Base-by-base conservation (phyloP, 2,888 invertebrate species). In the Cheiracanthium punctorium region DNA sequence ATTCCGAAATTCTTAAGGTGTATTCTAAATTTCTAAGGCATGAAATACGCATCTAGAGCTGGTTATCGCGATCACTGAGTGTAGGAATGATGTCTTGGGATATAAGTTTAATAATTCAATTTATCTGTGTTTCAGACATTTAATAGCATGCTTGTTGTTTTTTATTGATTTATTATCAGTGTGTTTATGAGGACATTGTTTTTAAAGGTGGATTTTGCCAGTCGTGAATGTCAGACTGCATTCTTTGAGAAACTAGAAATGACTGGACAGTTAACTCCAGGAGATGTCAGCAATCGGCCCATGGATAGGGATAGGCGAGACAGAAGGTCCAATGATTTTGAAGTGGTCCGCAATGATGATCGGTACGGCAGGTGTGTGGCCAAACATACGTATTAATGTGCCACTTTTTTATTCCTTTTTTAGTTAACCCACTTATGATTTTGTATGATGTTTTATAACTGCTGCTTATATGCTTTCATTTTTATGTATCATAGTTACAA, bases 201-300 rank as follows among this genome's bases (percentile, higher is more conserved):
- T n/a, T 48, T 90, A 0, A 95, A 96, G 92, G 96, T 98, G 90
- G 98, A 98, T 93, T 98, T 97, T 94, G 98, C 98, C n/a, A 97
- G 97, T 89, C 94, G 97, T 84, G 98, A 98, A 93, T 98, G 98
- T 91, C 95, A 98, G 93, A 97, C 96, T 91, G 95, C 96, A 79
- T 98, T 98, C 93, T 96, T 96, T 91, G 97, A 98, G 91, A 95
- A 96, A 91, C 93, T 97, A 90, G 97, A 97, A 91, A 96, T 96
- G 91, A 90, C 91, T 1, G 92, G 92, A 10, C 92, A 92, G 89
- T 82, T 91, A 74, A 89, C 91, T 17, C 91, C 91, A 2, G 91
- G 91, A 17, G 92, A 92, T 72, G 91, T 91, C 14, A 91, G 92
- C 43, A 88, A 92, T n/a, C 89, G 89, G 1, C 58, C 58, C 1